Conservation (phyloP, 2,888 invertebrate species). For the Thereva nobilitata region DNA sequence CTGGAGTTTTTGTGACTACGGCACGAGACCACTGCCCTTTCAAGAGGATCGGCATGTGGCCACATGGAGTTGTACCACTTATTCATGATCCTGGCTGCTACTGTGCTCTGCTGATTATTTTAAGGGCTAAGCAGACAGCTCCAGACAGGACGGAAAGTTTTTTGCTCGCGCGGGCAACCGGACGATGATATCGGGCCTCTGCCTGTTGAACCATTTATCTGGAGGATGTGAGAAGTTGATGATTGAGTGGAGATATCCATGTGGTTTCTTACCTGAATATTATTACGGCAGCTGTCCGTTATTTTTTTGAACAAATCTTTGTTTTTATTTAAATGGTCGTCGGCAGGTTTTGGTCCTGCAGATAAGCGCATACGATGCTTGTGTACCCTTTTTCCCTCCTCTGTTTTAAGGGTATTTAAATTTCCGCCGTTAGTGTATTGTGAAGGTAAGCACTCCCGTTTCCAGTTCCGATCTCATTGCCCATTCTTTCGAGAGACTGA, state of each 20-base stretch:
- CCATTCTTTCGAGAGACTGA: too few relatives aligned
- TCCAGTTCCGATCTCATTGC: too few relatives aligned
- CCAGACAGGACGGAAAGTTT: constrained; percentile 18
- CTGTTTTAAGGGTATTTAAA: too few relatives aligned
- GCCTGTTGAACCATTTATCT: constrained; percentile 36
- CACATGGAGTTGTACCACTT: constrained; percentile 23
- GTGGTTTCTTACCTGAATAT: constrained; percentile 7
- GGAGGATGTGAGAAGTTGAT: constrained; percentile 40
- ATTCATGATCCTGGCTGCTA: constrained; percentile 24
- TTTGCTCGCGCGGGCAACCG: not conserved
- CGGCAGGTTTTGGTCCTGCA: too few relatives aligned
- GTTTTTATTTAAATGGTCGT: too few relatives aligned
- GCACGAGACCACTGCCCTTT: constrained; percentile 21
- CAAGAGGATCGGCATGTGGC: constrained; percentile 26
- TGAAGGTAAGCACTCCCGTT: too few relatives aligned
- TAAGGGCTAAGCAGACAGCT: not conserved
- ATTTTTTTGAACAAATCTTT: too few relatives aligned
- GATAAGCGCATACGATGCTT: too few relatives aligned
- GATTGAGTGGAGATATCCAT: constrained; percentile 29
- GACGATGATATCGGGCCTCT: constrained; percentile 23
- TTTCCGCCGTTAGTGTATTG: too few relatives aligned
- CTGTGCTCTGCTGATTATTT: constrained; percentile 6
- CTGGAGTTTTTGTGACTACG: constrained; percentile 4
- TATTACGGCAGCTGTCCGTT: too few relatives aligned
- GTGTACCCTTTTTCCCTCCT: too few relatives aligned